Percentiles rank a stretch among this genome's conserved stretches.
Conservation (phyloP, 2,797 vertebrate species). For the Mus caroli region DNA sequence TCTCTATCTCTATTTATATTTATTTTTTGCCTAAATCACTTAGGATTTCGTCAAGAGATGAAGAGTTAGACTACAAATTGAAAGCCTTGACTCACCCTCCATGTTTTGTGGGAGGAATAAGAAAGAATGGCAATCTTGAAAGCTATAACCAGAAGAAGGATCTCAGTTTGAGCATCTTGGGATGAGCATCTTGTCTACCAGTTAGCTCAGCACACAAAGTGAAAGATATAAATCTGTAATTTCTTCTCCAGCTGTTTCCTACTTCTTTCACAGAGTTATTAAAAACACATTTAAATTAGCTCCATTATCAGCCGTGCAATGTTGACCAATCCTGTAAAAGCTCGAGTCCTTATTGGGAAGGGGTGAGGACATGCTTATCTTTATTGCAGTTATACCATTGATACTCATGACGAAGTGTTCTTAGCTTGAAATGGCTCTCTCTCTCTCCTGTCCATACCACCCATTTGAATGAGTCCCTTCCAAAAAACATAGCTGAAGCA, state of each 20-base stretch:
- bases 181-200: conserved; percentile 40
- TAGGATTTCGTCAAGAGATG: not conserved
- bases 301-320: not conserved
- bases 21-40: not conserved
- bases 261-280: conserved; percentile 58
- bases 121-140: not conserved
- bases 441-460: not conserved
- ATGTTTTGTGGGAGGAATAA: not conserved
- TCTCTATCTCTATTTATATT: too few species aligned
- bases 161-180: not conserved
- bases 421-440: not conserved
- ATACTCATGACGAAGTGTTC: not conserved
- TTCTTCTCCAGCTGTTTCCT: conserved; percentile 65
- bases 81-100: not conserved
- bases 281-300: conserved; percentile 20
- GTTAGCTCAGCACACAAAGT: not conserved
- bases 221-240: conserved; percentile 11
- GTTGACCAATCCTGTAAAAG: not conserved
- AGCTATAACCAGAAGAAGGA: not conserved
- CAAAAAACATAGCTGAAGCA: not conserved
- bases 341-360: not conserved
- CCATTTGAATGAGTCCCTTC: not conserved
- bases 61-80: not conserved
- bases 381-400: not conserved
- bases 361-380: not conserved